These are phyloP conservation scores for Tinea pellionella DNA, from an alignment of 2,888 invertebrate species.

Conservation along the genomic window DNA sequence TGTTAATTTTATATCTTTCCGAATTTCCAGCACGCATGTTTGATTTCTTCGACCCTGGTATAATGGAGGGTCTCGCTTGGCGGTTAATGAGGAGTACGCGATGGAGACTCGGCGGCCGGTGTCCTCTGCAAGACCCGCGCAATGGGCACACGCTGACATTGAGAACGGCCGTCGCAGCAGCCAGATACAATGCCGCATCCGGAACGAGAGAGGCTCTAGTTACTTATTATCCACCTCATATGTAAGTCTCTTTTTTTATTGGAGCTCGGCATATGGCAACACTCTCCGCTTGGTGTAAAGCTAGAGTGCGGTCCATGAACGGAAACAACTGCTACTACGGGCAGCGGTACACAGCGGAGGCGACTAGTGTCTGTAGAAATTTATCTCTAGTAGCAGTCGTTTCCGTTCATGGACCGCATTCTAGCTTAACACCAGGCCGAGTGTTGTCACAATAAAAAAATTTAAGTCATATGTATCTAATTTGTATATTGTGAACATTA, in stretches of 20 bases:
- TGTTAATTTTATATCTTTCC: not conserved
- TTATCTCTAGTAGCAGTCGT: too few species aligned
- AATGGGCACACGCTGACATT: slow-evolving; percentile 73
- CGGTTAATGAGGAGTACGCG: slow-evolving; percentile 75
- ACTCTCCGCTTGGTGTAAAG: too few species aligned
- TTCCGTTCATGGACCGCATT: too few species aligned
- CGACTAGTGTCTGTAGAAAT: too few species aligned
- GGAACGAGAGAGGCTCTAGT: slow-evolving; percentile 76
- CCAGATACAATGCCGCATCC: slow-evolving; percentile 60
- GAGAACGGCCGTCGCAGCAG: slow-evolving; percentile 63
- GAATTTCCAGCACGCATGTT: slow-evolving; percentile 84
- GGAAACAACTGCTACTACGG: too few species aligned
- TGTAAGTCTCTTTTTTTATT: slow-evolving; percentile 73
- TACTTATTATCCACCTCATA: slow-evolving; percentile 85
- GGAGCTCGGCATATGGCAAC: too few species aligned
- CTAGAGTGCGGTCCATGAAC: too few species aligned
- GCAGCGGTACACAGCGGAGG: too few species aligned
- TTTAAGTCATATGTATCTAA: too few species aligned
- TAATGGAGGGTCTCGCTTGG: slow-evolving; percentile 92
- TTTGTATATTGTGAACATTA: slow-evolving; percentile 22
- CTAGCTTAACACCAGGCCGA: too few species aligned
- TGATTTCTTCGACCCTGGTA: slow-evolving; percentile 92
- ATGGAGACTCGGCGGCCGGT: slow-evolving; percentile 69
- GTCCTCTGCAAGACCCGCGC: slow-evolving; percentile 42
- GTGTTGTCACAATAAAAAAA: too few species aligned